A percentile compares a stretch with the other conserved stretches of the same genome.
These are phyloP conservation scores for Neolamprologus fasciatus DNA, from an alignment of 2,113 vertebrate species.

Conservation along the genomic window DNA sequence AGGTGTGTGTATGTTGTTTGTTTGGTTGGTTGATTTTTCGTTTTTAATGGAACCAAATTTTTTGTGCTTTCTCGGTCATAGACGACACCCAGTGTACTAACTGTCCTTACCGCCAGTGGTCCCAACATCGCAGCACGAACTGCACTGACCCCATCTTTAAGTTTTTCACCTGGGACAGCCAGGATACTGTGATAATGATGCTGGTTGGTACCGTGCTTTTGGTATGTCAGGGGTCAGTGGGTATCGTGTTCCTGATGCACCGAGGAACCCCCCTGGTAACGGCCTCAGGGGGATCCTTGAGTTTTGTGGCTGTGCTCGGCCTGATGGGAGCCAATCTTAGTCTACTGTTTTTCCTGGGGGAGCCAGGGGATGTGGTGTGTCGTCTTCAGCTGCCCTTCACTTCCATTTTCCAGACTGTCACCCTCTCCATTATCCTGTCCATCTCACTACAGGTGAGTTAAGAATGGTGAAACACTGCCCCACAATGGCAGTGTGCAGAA, in stretches of 20 bases:
- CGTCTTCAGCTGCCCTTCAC: slow-evolving; percentile 61
- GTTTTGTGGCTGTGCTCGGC: slow-evolving; percentile 60
- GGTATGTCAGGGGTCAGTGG: slow-evolving; percentile 22
- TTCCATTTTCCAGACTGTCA: slow-evolving; percentile 69
- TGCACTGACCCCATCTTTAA: slow-evolving; percentile 66
- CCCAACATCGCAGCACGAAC: slow-evolving; percentile 41
- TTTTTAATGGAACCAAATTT: not conserved
- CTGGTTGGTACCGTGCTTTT: not conserved
- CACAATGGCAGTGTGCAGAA: not conserved
- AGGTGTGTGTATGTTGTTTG: not conserved
- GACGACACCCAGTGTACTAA: slow-evolving; percentile 68
- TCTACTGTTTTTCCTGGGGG: slow-evolving; percentile 71
- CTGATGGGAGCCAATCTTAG: slow-evolving; percentile 62
- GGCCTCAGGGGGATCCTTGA: slow-evolving; percentile 64
- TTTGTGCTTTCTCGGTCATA: slow-evolving; percentile 23
- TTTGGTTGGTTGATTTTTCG: not conserved
- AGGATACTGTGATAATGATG: slow-evolving; percentile 42
- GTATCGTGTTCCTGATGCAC: slow-evolving; percentile 62
- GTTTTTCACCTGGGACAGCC: not conserved
- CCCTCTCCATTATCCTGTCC: slow-evolving; percentile 56
- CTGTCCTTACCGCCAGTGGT: slow-evolving; percentile 74
- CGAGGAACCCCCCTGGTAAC: slow-evolving; percentile 59
- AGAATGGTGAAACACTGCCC: not conserved
- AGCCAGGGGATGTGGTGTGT: slow-evolving; percentile 43
- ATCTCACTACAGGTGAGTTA: not conserved